phyloP scores from a whole-genome alignment of 2,888 invertebrate species.

The Galerucella pusilla region DNA sequence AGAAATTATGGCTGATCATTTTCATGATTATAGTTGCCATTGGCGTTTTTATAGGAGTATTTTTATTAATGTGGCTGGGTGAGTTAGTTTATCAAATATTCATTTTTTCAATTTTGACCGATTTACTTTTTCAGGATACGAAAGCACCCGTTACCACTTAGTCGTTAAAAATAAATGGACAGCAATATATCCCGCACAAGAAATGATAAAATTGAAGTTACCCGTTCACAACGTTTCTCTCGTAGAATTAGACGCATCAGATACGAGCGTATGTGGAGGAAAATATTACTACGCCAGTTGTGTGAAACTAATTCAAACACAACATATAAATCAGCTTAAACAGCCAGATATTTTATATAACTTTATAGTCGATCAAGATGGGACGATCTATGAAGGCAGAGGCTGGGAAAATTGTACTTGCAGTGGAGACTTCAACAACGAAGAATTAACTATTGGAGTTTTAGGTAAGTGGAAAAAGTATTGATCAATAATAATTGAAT shows the following conservation, averaged over 20 bases:
- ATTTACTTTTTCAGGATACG: neutral
- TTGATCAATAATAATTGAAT: neutral
- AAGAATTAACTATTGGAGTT: conserved; percentile 25
- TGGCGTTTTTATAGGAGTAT: neutral
- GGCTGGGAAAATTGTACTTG: conserved; percentile 47
- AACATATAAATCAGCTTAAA: conserved; percentile 16
- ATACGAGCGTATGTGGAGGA: conserved; percentile 10
- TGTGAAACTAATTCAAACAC: conserved; percentile 22
- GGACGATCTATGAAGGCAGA: conserved; percentile 53
- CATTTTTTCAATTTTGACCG: too few species aligned
- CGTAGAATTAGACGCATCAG: conserved; percentile 20
- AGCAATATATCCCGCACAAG: neutral
- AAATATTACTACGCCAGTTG: conserved; percentile 6
- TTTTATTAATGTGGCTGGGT: conserved; percentile 2
- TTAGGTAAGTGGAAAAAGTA: conserved; percentile 32
- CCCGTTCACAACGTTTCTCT: conserved; percentile 24
- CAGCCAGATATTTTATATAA: conserved; percentile 52
- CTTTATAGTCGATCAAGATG: conserved; percentile 52
- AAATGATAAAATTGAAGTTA: conserved; percentile 12
- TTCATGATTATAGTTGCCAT: neutral
- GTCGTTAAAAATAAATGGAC: conserved; percentile 28
- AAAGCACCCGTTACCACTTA: neutral
- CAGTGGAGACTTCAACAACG: neutral
- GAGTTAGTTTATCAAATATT: neutral
- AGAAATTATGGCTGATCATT: neutral